These are phyloP conservation scores for Cerceris ruficornis DNA, from an alignment of 2,888 invertebrate genomes.

Conservation along the genomic window DNA sequence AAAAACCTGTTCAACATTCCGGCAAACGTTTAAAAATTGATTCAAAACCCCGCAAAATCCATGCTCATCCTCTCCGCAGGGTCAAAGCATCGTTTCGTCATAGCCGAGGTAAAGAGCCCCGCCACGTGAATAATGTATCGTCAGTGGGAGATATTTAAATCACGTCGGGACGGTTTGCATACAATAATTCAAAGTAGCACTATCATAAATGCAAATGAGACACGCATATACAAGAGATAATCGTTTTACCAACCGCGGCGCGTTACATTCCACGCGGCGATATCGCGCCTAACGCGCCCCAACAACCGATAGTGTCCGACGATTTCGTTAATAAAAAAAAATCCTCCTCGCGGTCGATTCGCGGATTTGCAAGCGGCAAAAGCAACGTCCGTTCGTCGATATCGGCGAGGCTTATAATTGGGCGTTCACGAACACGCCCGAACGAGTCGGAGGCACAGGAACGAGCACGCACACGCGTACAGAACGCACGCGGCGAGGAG, in stretches of 20 bases:
- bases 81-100: background rate
- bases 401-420: slow-evolving; percentile 49
- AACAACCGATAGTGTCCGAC: background rate
- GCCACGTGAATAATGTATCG: slow-evolving; percentile 15
- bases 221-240: background rate
- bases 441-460: slow-evolving; percentile 9
- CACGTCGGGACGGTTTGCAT: background rate
- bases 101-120: slow-evolving; percentile 1
- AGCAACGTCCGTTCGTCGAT: background rate
- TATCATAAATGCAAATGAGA: slow-evolving; percentile 18
- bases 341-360: slow-evolving; percentile 8
- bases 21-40: no score
- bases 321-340: background rate
- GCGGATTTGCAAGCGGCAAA: slow-evolving; percentile 1
- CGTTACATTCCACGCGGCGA: background rate
- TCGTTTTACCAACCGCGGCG: slow-evolving; percentile 1
- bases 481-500: background rate
- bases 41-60: no score
- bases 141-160: slow-evolving; percentile 5
- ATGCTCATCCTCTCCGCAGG: background rate
- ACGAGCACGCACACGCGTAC: background rate
- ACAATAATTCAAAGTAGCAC: background rate
- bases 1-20: no score
- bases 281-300: background rate
- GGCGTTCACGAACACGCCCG: slow-evolving; percentile 16